Conservation (phyloP, 2,113 vertebrate species). For the Chionomys nivalis region DNA sequence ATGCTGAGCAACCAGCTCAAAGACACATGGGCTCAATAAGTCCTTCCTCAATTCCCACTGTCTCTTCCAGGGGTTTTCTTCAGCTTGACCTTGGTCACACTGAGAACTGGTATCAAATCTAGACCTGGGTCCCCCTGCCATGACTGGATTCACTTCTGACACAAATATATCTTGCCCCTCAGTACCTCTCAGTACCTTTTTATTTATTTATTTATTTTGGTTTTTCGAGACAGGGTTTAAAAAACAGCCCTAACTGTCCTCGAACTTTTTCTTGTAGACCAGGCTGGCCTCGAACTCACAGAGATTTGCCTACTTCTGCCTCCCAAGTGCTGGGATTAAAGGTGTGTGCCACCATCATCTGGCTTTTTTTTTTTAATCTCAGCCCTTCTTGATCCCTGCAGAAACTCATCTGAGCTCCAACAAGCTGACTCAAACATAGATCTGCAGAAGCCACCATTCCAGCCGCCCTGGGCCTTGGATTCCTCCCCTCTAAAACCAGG, state of each 20-base stretch:
- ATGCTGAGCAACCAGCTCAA: neutral
- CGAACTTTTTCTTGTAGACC: too few species aligned
- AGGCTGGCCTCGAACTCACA: too few species aligned
- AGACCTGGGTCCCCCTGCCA: neutral
- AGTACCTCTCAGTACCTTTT: neutral
- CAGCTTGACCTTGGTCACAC: neutral
- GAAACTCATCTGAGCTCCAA: neutral
- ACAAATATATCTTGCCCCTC: neutral
- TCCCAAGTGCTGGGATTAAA: too few species aligned
- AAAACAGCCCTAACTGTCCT: too few species aligned
- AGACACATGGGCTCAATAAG: neutral
- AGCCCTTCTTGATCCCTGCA: neutral
- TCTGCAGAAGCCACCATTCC: neutral
- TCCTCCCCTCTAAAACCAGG: constrained; percentile 3
- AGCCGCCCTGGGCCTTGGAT: neutral
- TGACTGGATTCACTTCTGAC: neutral
- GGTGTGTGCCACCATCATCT: too few species aligned
- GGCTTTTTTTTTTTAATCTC: neutral
- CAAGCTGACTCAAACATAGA: neutral
- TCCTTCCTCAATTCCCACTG: neutral
- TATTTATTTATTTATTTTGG: too few species aligned
- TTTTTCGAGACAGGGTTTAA: too few species aligned
- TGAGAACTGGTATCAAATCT: neutral
- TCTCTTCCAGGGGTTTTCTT: neutral
- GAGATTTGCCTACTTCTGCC: too few species aligned